Evolutionary conservation across 2,888 invertebrate genomes (phyloP).

Genomic region (Agonum fuliginosum): DNA sequence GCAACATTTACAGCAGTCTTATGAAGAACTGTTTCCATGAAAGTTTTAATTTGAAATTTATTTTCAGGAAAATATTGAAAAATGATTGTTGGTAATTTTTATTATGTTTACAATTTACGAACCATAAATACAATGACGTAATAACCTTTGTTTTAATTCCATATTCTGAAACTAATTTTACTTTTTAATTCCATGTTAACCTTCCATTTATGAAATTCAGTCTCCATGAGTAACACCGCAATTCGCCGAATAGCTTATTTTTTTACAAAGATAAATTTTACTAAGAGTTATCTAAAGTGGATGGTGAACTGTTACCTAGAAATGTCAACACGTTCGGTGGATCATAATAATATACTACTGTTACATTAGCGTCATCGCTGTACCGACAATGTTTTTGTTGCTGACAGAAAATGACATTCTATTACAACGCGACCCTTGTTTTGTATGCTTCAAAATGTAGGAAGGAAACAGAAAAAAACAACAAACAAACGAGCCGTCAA

Average conservation of each 20-base stretch:
- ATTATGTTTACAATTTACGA: not conserved
- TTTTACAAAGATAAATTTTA: slow-evolving; percentile 3
- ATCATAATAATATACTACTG: slow-evolving; percentile 12
- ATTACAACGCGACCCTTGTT: slow-evolving; percentile 22
- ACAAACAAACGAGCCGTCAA: slow-evolving; percentile 43
- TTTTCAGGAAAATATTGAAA: not conserved
- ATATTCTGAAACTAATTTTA: slow-evolving; percentile 36
- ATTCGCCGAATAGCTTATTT: slow-evolving; percentile 5
- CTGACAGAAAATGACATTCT: slow-evolving; percentile 33
- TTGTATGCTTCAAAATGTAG: slow-evolving; percentile 34
- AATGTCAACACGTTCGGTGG: slow-evolving; percentile 15
- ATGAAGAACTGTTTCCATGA: slow-evolving; percentile 1
- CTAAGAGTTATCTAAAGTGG: slow-evolving; percentile 8
- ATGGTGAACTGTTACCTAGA: not conserved
- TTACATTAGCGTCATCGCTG: slow-evolving; percentile 19
- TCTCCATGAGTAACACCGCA: slow-evolving; percentile 21
- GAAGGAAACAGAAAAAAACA: slow-evolving; percentile 38
- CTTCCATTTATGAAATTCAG: slow-evolving; percentile 37
- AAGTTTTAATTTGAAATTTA: not conserved
- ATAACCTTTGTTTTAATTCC: slow-evolving; percentile 37
- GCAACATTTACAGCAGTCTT: not conserved
- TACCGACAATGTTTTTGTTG: slow-evolving; percentile 19
- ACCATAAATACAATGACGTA: slow-evolving; percentile 27
- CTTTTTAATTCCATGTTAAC: slow-evolving; percentile 40
- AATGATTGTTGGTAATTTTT: not conserved